Conservation (phyloP, 2,113 vertebrate genomes). For the Neopipo cinnamomea region DNA sequence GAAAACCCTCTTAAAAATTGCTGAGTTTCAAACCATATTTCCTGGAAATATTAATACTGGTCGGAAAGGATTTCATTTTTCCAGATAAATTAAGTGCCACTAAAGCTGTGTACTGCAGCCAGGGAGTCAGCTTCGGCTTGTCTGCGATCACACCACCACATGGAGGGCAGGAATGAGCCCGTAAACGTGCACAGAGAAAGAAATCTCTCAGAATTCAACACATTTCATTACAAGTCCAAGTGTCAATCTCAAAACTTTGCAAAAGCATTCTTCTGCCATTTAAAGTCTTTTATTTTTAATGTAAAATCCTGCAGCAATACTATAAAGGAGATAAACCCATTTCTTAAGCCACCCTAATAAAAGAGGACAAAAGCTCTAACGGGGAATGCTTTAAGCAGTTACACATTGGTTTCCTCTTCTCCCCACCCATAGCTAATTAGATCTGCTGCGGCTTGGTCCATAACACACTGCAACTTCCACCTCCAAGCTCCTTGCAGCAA, state of each 20-base stretch:
- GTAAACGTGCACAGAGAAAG: not conserved
- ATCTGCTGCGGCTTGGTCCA: not conserved
- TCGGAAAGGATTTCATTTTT: not conserved
- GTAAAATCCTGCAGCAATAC: not conserved
- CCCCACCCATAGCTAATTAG: accelerated
- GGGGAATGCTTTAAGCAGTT: not conserved
- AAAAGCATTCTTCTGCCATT: not conserved
- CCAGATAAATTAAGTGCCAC: not conserved
- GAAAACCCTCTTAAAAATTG: not conserved
- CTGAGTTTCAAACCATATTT: not conserved
- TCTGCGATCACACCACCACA: not conserved
- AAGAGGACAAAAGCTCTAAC: not conserved
- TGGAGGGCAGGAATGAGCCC: accelerated
- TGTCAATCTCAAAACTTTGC: not conserved
- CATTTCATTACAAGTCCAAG: not conserved
- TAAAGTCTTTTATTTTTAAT: not conserved
- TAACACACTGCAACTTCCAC: not conserved
- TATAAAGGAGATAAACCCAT: not conserved
- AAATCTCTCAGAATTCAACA: not conserved
- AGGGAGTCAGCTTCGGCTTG: not conserved
- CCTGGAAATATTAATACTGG: not conserved
- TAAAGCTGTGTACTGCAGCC: not conserved
- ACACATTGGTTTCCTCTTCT: not conserved
- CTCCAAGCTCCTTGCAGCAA: not conserved
- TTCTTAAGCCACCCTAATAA: not conserved